Conservation (phyloP, 1,140 invertebrate species). For the Bilobella aurantiaca region DNA sequence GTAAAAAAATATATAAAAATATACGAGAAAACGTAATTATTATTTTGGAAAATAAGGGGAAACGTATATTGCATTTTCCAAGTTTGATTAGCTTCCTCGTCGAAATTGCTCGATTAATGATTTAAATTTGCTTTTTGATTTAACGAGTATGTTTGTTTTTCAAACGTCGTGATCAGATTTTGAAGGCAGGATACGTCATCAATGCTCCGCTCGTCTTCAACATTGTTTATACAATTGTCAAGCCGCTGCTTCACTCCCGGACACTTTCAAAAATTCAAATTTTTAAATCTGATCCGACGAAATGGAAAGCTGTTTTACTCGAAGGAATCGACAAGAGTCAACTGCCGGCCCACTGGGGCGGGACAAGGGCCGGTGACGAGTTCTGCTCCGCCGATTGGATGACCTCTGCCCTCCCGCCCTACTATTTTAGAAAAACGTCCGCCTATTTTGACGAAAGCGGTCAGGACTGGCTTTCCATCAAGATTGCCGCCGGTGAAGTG, state of each 20-base stretch:
- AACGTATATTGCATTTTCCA: too few relatives aligned
- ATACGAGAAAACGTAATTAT: too few relatives aligned
- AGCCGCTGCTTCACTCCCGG: conserved; percentile 10
- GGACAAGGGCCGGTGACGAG: conserved; percentile 2
- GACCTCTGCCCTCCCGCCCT: not conserved
- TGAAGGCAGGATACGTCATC: conserved; percentile 19
- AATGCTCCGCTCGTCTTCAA: conserved; percentile 19
- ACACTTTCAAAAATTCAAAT: conserved; percentile 5
- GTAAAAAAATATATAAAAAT: too few relatives aligned
- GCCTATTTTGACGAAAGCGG: not conserved
- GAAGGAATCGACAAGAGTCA: not conserved
- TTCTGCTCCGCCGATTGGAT: conserved; percentile 6
- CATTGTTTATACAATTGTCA: conserved; percentile 6
- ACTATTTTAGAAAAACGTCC: not conserved
- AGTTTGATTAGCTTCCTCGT: not conserved
- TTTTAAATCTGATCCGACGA: not conserved
- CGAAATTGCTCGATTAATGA: not conserved
- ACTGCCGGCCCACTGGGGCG: conserved; percentile 13
- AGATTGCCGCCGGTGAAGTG: not conserved
- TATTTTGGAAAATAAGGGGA: too few relatives aligned
- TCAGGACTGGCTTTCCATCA: conserved; percentile 1
- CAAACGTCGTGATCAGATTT: not conserved
- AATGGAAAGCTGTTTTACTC: not conserved
- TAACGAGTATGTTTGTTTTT: too few relatives aligned
- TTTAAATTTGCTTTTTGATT: too few relatives aligned